Base-by-base conservation (phyloP, 1,140 invertebrate genomes). In the Drosophila yakuba region DNA sequence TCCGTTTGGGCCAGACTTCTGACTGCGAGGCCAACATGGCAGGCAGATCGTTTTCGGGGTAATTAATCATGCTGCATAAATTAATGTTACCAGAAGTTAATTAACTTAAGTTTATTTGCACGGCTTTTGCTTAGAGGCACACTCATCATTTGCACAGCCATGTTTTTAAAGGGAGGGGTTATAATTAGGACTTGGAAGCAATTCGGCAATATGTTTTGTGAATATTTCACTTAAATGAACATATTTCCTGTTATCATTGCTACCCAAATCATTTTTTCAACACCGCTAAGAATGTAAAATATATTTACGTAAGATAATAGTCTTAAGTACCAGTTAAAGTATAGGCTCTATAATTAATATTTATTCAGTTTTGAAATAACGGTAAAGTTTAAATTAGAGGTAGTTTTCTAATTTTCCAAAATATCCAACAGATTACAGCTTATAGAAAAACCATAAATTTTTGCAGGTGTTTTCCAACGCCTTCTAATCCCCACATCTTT, bases 11-110 rank as follows among this genome's bases (percentile, higher is more conserved):
- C 12, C n/a, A 36, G 50, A 35, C 32, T 52, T 36, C 51, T 32
- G 50, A 36, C 32, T 36, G n/a, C 50, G 57, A 61, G 54, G 48
- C 56, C 78, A 77, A 68, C 66, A 68, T 77, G 73, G 60, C 78
- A 68, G 66, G 51, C 76, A 73, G 59, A 55, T 81, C 38, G 62
- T 73, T 82, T 74, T 62, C 60, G 56, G 57, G 76, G 79, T 72
- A 80, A 89, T 89, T 89, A 89, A 89, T 89, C 84, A 89, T 84
- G 59, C 48, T 74, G 84, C 80, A 89, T 89, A 89, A 78, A 89
- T 89, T 78, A 89, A 84, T 89, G 80, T 78, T 74, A 76, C 84
- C 80, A 84, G 85, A 57, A 80, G 84, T 84, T 89, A 89, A 89
- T 89, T 89, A 89, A 89, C 85, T 80, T 67, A 78, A 74, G 80